phyloP scores from a whole-genome alignment of 64 coral and sea anemone genomes.

The Astreopora myriophthalma region DNA sequence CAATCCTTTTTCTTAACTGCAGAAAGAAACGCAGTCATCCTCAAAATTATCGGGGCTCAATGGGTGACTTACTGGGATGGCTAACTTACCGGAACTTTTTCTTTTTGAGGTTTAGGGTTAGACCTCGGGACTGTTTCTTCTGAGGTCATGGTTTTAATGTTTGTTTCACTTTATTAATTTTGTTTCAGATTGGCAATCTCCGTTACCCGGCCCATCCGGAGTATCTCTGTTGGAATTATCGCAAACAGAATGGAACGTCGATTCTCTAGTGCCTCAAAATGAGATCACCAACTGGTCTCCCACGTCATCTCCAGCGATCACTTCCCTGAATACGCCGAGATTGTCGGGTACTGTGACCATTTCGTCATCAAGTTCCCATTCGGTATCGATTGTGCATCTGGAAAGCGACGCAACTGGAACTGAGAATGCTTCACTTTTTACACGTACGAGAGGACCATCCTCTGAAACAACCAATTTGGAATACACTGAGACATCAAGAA shows the following conservation, averaged over 20 bases:
- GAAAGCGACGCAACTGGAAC: not conserved
- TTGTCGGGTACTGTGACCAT: not conserved
- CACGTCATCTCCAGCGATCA: not conserved
- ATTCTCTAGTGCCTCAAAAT: conserved; percentile 6
- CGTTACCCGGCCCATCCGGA: conserved; percentile 65
- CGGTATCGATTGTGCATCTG: not conserved
- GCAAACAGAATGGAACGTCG: conserved; percentile 26
- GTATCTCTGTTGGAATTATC: not conserved
- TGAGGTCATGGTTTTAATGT: no score
- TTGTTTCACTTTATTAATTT: not conserved
- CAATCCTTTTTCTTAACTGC: no score
- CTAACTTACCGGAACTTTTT: no score
- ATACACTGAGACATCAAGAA: not conserved
- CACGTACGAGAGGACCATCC: not conserved
- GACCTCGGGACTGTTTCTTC: not conserved
- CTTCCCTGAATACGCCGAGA: conserved; percentile 1
- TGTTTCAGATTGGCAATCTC: conserved; percentile 82
- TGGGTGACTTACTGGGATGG: no score
- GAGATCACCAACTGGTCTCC: conserved; percentile 71
- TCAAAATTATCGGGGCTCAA: no score
- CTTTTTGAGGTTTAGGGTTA: no score
- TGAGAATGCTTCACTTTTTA: not conserved
- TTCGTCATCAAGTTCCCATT: not conserved
- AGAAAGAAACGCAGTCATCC: no score
- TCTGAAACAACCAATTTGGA: not conserved